Base-by-base conservation (phyloP, 2,113 vertebrate genomes). In the Tretioscincus oriximinensis region DNA sequence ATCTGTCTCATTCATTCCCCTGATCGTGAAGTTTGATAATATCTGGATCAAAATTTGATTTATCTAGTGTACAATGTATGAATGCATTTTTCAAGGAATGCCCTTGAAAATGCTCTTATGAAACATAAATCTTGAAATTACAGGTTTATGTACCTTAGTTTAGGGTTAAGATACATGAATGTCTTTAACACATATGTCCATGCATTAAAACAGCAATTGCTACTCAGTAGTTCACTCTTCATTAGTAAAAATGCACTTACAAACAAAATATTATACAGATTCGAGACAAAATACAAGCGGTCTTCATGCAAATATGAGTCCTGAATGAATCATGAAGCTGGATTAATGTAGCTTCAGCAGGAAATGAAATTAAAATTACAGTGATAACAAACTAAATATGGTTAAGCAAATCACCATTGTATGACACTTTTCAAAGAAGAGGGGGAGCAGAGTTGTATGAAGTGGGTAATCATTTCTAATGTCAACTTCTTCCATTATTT, bases 191-290 rank as follows among this genome's bases (percentile, higher is more conserved):
- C 35, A 41, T 41, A 41, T 41, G 49, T 41, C 65, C 31, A 35
- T n/a, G 60, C 31, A n/a, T 78, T 78, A 78, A 78, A 54, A 67
- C 26, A 18, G 28, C 29, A 78, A 18, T 71, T 79, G 66, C 9
- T 9, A 61, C 31, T 70, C 14, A 26, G 12, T 41, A 29, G 51
- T 26, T 65, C 22, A 18, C 58, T 35, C 28, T 69, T 67, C 54
- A n/a, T 76, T 79, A 63, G 61, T 45, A 26, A 20, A 16, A 61
- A n/a, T n/a, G 20, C 69, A 58, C 58, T 31, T 69, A 41, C 49
- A 51, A 51, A 51, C 51, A 51, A 51, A 51, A 51, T 51, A 51
- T 51, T 51, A 51, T 51, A 51, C 8, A 51, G 9, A 51, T 51
- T 51, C 14, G 4, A 14, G 49, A 51, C 12, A 14, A 51, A 51